Evolutionary conservation across 2,888 invertebrate genomes (phyloP), one percentile per base, ranked within the genome.

Genomic region (Lutraria lutraria): DNA sequence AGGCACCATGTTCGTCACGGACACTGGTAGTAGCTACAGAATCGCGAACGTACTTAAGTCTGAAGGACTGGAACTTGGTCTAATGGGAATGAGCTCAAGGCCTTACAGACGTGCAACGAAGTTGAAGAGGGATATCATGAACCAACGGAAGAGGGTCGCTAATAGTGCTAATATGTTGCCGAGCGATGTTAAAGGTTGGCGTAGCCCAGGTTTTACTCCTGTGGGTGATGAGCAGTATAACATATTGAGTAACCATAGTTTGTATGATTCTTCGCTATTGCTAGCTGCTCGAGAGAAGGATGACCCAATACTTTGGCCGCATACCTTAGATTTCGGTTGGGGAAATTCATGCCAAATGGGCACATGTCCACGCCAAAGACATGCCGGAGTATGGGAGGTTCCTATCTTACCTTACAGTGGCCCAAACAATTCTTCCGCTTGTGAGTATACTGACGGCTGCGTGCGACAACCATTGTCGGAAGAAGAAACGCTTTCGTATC

Each of bases 401-500:
- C 94, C 94, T 0, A 83, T 93, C 19, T 90, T 94, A 54, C 93
- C 93, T 21, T 90, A 91, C 54, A 89, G 80, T 0, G 91, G 90
- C 3, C 88, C 86, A 16, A 88, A 91, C 21, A 89, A 91, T 72
- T 89, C 92, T 6, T 76, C 89, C n/a, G 81, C 92, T 0, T 95
- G 95, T 81, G 90, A 94, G 29, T 94, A 94, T 89, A 93, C 93
- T 12, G 95, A 95, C 56, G 91, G 89, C 8, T 95, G 95, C 84
- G 86, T 91, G 6, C 88, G 25, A 13, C 93, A 92, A 76, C 94
- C 93, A 13, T 63, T 34, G 13, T 90, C 91, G 43, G 90, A 89
- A 43, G 76, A 92, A 29, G 91, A 94, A 72, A 94, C 95, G 12
- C 81, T 92, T n/a, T 88, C 93, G 10, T 98, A 98, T 96, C 97